These are phyloP conservation scores for Platypus cylindrus DNA, from an alignment of 2,888 invertebrate species.

Conservation along the genomic window DNA sequence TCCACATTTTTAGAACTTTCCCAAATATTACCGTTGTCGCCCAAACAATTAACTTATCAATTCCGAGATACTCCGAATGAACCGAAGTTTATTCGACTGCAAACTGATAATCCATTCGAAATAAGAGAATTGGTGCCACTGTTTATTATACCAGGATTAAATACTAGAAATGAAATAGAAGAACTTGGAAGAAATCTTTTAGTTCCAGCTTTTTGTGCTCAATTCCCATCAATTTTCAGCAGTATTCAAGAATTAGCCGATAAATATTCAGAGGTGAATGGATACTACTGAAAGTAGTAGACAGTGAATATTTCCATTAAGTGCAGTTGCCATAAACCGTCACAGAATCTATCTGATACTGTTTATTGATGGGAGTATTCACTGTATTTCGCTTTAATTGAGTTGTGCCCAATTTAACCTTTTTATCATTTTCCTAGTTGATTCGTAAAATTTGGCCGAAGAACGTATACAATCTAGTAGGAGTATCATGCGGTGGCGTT, in stretches of 20 bases:
- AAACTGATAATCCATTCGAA: slow-evolving; percentile 29
- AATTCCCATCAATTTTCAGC: slow-evolving; percentile 24
- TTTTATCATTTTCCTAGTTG: slow-evolving; percentile 37
- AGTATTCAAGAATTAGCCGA: slow-evolving; percentile 25
- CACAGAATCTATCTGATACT: too few relatives aligned
- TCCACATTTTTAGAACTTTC: slow-evolving; percentile 24
- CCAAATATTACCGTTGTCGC: slow-evolving; percentile 26
- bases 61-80: slow-evolving; percentile 21
- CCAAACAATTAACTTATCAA: slow-evolving; percentile 24
- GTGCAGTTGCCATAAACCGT: too few relatives aligned
- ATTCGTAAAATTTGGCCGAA: slow-evolving; percentile 46
- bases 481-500: slow-evolving; percentile 80
- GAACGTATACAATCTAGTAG: slow-evolving; percentile 62
- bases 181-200: slow-evolving; percentile 28
- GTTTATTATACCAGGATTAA: slow-evolving; percentile 33
- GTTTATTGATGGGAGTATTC: too few relatives aligned
- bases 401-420: too few relatives aligned
- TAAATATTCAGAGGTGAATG: slow-evolving; percentile 25
- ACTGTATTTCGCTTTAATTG: too few relatives aligned
- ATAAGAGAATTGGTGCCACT: slow-evolving; percentile 32
- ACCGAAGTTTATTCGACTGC: slow-evolving; percentile 28
- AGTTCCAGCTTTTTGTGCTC: slow-evolving; percentile 32
- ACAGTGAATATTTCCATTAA: too few relatives aligned
- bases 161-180: slow-evolving; percentile 23
- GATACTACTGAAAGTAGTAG: too few relatives aligned